Base-by-base conservation (phyloP, 2,888 invertebrate genomes). In the Eupithecia abbreviata region DNA sequence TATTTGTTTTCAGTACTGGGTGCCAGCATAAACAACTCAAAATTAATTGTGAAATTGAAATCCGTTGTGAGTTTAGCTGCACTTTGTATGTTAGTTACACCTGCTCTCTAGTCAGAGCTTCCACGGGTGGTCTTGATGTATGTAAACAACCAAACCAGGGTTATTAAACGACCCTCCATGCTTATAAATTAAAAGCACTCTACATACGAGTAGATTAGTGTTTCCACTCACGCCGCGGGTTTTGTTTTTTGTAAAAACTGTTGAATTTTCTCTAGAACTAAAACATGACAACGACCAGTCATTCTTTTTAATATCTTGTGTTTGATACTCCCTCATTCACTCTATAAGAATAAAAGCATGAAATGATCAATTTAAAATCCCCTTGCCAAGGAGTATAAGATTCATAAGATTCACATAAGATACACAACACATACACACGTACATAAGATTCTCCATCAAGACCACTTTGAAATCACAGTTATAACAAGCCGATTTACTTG, bases 21-120 rank as follows among this genome's bases (percentile, higher is more conserved):
- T n/a, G n/a, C 51, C 58, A 43, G 42, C 47, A 47, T 43, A 13
- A 70, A 45, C 47, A 76, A 73, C 70, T 71, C 73, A 74, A 74
- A 77, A 62, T 71, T 68, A 58, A 76, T 42, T 42, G 66, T 42
- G 42, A 42, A 66, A 66, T 66, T 41, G 13, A 66, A 66, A 66
- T 42, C 66, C 66, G 42, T 15, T 66, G 13, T 66, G 42, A 42
- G 15, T 41, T 66, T 66, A 66, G 42, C 42, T 42, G 66, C 66
- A 66, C 66, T 66, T 66, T 41, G 41, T 65, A 15, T 66, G 15
- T 42, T 42, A 42, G 42, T 15, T 42, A 42, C 66, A 66, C 66
- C 66, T 66, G 66, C 42, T 66, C 66, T 42, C 41, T 66, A 66
- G 6, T 66, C 5, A 6, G 9, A 41, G 42, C 42, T 42, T 65